Conservation (phyloP, 2,888 invertebrate genomes). For the Callyntrura guangdongensis region DNA sequence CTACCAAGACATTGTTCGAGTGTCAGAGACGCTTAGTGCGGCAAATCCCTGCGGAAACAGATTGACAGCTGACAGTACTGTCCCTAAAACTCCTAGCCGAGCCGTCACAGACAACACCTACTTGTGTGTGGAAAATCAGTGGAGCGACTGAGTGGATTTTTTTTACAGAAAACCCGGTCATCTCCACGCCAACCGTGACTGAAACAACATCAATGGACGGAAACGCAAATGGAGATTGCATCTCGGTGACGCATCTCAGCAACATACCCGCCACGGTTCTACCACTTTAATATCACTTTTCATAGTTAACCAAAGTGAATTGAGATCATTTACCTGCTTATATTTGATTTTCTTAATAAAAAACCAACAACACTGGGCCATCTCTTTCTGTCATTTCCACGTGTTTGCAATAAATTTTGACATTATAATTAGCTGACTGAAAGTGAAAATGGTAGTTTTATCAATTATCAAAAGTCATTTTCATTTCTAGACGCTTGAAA, state of each 20-base stretch:
- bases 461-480: too few relatives aligned
- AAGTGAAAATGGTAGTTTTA: too few relatives aligned
- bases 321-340: too few relatives aligned
- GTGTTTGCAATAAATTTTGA: too few relatives aligned
- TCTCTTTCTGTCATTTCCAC: too few relatives aligned
- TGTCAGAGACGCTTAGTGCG: neutral
- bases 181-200: conserved; percentile 63
- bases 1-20: conserved; percentile 49
- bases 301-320: too few relatives aligned
- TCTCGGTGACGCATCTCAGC: neutral
- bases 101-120: conserved; percentile 29
- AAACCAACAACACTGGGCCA: too few relatives aligned
- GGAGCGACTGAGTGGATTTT: conserved; percentile 77
- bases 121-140: conserved; percentile 58
- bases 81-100: conserved; percentile 60
- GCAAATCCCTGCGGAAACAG: conserved; percentile 75
- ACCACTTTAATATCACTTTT: too few relatives aligned
- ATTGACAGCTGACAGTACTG: neutral
- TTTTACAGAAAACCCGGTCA: conserved; percentile 75
- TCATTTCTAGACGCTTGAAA: too few relatives aligned
- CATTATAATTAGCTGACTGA: too few relatives aligned
- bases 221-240: neutral
- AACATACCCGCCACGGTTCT: too few relatives aligned
- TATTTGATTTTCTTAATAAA: too few relatives aligned
- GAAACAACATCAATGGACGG: conserved; percentile 53